Percentiles rank a stretch among this genome's conserved stretches.
These are phyloP conservation scores for Intellagama lesueurii DNA, from an alignment of 2,797 vertebrate genomes.

Conservation along the genomic window DNA sequence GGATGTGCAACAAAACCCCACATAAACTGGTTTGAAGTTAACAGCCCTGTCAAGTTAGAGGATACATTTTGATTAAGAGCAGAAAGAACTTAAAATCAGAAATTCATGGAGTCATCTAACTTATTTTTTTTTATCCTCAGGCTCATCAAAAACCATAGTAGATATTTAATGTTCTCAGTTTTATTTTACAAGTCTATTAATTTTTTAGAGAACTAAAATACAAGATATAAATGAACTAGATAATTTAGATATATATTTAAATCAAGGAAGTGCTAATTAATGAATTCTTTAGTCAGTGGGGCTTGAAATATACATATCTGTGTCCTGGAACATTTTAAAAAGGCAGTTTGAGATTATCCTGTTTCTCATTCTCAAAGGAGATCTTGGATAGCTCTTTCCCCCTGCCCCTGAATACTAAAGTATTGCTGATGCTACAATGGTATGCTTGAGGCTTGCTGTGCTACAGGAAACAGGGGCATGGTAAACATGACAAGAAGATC, in stretches of 20 bases:
- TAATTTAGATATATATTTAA: constrained; percentile 8
- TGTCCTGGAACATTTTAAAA: background rate
- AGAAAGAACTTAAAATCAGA: constrained; percentile 59
- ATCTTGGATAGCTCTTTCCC: constrained; percentile 22
- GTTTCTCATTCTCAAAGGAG: constrained; percentile 38
- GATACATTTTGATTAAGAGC: constrained; percentile 19
- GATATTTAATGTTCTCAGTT: constrained; percentile 19
- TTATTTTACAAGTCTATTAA: background rate
- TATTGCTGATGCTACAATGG: background rate
- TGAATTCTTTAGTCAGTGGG: constrained; percentile 42
- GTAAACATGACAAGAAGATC: background rate
- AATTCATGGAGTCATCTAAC: background rate
- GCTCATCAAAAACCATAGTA: constrained; percentile 46
- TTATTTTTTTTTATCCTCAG: constrained; percentile 39
- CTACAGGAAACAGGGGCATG: no score
- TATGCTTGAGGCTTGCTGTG: background rate
- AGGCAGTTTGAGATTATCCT: background rate
- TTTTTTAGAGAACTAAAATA: background rate
- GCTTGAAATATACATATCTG: constrained; percentile 27
- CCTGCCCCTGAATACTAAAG: background rate
- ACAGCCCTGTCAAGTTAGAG: constrained; percentile 26
- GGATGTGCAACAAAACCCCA: background rate
- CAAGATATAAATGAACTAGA: constrained; percentile 3
- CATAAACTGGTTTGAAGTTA: background rate
- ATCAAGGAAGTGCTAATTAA: constrained; percentile 20